Evolutionary conservation across 1,140 invertebrate genomes (phyloP).

Genomic region (Diorhabda carinulata): DNA sequence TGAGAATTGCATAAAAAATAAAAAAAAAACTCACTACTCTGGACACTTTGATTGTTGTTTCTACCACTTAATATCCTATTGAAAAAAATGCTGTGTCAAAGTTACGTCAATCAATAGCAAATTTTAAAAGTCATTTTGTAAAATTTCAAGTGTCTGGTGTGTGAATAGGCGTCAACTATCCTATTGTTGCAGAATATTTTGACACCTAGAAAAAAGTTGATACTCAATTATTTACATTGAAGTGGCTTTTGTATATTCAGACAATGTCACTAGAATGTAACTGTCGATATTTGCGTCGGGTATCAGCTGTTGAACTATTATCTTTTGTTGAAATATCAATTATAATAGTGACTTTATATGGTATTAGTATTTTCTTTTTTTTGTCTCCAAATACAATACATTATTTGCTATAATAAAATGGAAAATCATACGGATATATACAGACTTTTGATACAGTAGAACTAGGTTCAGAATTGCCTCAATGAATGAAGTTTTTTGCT

Average conservation of each 20-base stretch:
- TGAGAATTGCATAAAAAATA: too few relatives aligned
- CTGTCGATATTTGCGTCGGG: not conserved
- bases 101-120: constrained; percentile 19
- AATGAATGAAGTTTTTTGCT: too few relatives aligned
- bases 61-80: constrained; percentile 5
- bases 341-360: too few relatives aligned
- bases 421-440: too few relatives aligned
- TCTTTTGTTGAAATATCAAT: not conserved
- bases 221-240: constrained; percentile 15
- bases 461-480: too few relatives aligned
- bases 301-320: not conserved
- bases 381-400: too few relatives aligned
- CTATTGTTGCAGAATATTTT: constrained; percentile 22
- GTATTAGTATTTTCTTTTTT: too few relatives aligned
- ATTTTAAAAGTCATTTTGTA: constrained; percentile 15
- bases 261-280: constrained; percentile 7
- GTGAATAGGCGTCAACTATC: constrained; percentile 14
- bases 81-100: constrained; percentile 7
- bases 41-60: not conserved
- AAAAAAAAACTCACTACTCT: too few relatives aligned
- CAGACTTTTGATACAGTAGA: too few relatives aligned
- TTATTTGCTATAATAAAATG: too few relatives aligned
- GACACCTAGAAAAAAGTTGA: constrained; percentile 16
- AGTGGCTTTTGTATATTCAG: constrained; percentile 15
- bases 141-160: not conserved